Conservation (phyloP, 2,888 invertebrate genomes). For the Caenorhabditis sp. region DNA sequence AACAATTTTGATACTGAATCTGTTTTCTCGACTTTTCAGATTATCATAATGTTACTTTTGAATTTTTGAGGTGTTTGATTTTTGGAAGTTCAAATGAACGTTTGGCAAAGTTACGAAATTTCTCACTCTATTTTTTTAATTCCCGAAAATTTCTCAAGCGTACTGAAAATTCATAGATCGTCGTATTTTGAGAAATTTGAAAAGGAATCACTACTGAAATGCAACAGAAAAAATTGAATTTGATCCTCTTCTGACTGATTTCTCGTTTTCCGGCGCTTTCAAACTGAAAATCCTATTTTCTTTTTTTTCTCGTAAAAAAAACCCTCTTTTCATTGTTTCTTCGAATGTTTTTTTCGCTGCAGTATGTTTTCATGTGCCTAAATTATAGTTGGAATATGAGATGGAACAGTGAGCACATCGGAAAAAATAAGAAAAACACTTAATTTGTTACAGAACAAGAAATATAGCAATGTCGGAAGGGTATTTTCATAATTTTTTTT, state of each 20-base stretch:
- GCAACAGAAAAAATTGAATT: conserved; percentile 3
- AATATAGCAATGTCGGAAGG: not conserved
- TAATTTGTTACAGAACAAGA: not conserved
- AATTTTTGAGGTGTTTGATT: too few relatives aligned
- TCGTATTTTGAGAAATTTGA: too few relatives aligned
- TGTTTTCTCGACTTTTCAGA: too few relatives aligned
- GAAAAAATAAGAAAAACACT: conserved; percentile 13
- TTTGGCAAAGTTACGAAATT: too few relatives aligned
- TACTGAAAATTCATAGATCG: too few relatives aligned
- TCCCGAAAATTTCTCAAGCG: too few relatives aligned
- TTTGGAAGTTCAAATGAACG: too few relatives aligned
- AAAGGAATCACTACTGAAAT: too few relatives aligned
- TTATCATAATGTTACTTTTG: too few relatives aligned
- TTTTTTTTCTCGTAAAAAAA: not conserved
- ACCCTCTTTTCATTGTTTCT: not conserved
- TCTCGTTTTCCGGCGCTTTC: not conserved
- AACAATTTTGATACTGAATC: too few relatives aligned
- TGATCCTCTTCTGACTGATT: conserved; percentile 3
- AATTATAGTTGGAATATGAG: conserved; percentile 37
- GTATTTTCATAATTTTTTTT: conserved; percentile 7
- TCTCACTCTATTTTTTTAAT: too few relatives aligned
- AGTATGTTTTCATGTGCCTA: conserved; percentile 12
- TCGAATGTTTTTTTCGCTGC: not conserved
- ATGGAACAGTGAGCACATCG: conserved; percentile 35
- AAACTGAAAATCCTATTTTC: not conserved